Percentiles rank a stretch among this genome's conserved stretches.
Evolutionary conservation across 2,888 invertebrate species (phyloP).

Genomic region (Scaptomyza reducta): DNA sequence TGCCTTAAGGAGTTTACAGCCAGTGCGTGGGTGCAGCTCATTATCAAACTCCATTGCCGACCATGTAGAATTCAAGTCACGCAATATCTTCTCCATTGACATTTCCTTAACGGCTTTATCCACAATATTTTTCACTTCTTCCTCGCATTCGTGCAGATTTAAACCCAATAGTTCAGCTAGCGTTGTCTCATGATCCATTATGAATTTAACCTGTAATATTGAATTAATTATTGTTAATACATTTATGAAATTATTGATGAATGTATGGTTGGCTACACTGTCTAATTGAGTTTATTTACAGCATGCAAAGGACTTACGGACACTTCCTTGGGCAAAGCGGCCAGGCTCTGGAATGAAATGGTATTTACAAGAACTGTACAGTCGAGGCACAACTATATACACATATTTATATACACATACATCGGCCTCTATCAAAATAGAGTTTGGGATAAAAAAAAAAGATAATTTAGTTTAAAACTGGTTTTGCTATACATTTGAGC

Average conservation of each 20-base stretch:
- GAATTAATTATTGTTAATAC: conserved; percentile 5
- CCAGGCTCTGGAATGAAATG: conserved; percentile 90
- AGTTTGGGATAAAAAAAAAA: conserved; percentile 35
- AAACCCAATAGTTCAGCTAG: conserved; percentile 95
- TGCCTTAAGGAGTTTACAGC: conserved; percentile 93
- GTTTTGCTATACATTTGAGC: conserved; percentile 74
- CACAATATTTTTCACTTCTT: conserved; percentile 98
- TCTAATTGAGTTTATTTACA: conserved; percentile 32
- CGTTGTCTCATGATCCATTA: conserved; percentile 96
- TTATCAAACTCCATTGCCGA: conserved; percentile 96
- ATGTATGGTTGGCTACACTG: conserved; percentile 14
- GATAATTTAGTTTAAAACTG: conserved; percentile 35
- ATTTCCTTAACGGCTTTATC: conserved; percentile 99
- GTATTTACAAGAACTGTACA: conserved; percentile 83
- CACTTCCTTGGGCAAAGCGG: conserved; percentile 91
- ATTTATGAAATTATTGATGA: neutral
- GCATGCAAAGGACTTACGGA: conserved; percentile 87
- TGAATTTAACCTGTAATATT: conserved; percentile 91
- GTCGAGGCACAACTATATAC: conserved; percentile 54
- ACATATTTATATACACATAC: conserved; percentile 23
- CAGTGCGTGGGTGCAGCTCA: conserved; percentile 94
- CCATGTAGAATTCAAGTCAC: conserved; percentile 95
- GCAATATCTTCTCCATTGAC: conserved; percentile 98
- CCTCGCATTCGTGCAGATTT: conserved; percentile 98
- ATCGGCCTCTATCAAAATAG: conserved; percentile 49